phyloP scores from a whole-genome alignment of 2,888 invertebrate species.

The Malthinus flaveolus region DNA sequence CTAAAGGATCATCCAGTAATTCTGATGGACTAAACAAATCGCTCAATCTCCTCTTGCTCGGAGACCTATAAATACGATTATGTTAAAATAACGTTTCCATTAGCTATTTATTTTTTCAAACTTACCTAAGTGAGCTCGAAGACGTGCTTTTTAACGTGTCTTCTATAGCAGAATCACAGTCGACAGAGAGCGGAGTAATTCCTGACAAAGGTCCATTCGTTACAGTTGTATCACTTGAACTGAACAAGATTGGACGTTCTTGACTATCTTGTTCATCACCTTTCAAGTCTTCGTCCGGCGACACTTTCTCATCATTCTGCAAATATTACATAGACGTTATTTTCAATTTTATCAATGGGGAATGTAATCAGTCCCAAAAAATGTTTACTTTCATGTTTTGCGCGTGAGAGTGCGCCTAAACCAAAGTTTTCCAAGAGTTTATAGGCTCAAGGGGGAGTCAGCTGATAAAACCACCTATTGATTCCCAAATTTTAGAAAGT shows the following conservation, averaged over 20 bases:
- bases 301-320: not conserved
- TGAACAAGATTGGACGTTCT: not conserved
- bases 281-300: slow-evolving; percentile 44
- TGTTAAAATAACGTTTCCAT: slow-evolving; percentile 2
- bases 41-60: slow-evolving; percentile 39
- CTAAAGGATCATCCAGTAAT: slow-evolving; percentile 49
- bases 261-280: slow-evolving; percentile 9
- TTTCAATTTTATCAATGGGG: no score
- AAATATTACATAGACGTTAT: no score
- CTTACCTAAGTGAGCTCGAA: slow-evolving; percentile 40
- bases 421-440: no score
- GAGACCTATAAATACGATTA: slow-evolving; percentile 24
- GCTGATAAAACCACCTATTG: no score
- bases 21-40: slow-evolving; percentile 51
- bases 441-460: no score
- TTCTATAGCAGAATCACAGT: slow-evolving; percentile 44
- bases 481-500: no score
- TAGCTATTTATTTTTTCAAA: slow-evolving; percentile 16
- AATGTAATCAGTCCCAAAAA: no score
- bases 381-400: no score
- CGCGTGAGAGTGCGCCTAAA: no score
- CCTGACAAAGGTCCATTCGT: not conserved
- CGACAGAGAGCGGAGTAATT: slow-evolving; percentile 44
- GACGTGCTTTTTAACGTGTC: slow-evolving; percentile 15
- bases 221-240: no score